Evolutionary conservation across 2,113 vertebrate genomes (phyloP).

Genomic region (Scortum barcoo): DNA sequence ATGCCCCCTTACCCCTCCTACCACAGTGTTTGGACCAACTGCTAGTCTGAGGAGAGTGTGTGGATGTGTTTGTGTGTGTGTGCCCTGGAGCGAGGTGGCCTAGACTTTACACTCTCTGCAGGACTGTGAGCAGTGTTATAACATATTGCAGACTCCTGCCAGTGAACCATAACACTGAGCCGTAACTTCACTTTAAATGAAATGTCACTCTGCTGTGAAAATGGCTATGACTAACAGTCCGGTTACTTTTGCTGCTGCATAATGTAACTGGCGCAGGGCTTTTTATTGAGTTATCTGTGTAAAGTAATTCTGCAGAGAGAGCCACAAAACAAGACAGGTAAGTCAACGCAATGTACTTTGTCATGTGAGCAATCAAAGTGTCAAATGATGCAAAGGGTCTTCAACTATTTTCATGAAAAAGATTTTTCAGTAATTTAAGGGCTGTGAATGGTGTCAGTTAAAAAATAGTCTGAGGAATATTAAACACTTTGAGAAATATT

Average conservation of each 20-base stretch:
- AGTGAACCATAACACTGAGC: conserved; percentile 49
- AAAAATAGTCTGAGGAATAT: too few relatives aligned
- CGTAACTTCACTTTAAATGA: conserved; percentile 45
- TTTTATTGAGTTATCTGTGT: not conserved
- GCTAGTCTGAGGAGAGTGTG: conserved; percentile 44
- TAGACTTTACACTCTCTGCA: conserved; percentile 61
- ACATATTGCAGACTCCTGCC: conserved; percentile 58
- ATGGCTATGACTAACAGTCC: conserved; percentile 23
- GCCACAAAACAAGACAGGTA: not conserved
- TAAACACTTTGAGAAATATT: not conserved
- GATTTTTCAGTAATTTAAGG: not conserved
- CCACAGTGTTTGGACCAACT: conserved; percentile 47
- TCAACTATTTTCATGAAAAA: not conserved
- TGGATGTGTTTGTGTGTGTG: conserved; percentile 33
- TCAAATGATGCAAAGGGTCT: not conserved
- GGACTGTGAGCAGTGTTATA: conserved; percentile 54
- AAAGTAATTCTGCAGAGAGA: conserved; percentile 8
- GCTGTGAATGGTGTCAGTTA: not conserved
- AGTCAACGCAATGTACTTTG: not conserved
- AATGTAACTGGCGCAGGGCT: not conserved
- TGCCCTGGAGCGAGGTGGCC: conserved; percentile 30
- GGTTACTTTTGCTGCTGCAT: not conserved
- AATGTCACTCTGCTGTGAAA: conserved; percentile 46
- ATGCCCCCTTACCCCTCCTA: conserved; percentile 23
- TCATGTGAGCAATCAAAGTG: not conserved